Conservation (phyloP, 2,888 invertebrate species). For the Hypomecis atomaria region DNA sequence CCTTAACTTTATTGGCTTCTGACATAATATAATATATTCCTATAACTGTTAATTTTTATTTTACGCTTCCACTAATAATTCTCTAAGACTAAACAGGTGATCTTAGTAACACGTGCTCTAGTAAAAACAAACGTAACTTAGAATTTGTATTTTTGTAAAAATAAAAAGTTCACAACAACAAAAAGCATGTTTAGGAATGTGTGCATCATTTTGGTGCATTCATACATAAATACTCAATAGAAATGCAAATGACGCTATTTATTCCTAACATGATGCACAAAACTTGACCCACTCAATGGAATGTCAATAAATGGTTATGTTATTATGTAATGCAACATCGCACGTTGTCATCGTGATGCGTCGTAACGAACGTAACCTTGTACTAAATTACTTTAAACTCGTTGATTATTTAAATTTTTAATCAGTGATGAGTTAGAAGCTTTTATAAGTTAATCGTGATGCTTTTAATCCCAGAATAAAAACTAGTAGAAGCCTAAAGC, state of each 20-base stretch:
- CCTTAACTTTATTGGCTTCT: no score
- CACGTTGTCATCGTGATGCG: constrained; percentile 48
- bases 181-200: no score
- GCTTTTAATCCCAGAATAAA: constrained; percentile 17
- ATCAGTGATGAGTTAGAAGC: constrained; percentile 39
- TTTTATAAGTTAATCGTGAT: constrained; percentile 39
- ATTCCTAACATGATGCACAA: constrained; percentile 35
- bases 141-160: no score
- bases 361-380: constrained; percentile 60
- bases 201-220: background rate
- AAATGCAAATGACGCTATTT: constrained; percentile 13
- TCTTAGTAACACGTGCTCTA: no score
- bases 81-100: no score
- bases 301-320: constrained; percentile 43
- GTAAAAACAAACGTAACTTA: no score
- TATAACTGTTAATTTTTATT: no score
- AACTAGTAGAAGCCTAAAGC: no score
- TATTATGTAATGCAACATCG: constrained; percentile 53
- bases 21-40: no score
- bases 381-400: constrained; percentile 49
- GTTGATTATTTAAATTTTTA: constrained; percentile 41
- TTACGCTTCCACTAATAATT: no score
- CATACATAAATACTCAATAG: background rate
- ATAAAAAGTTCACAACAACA: no score
- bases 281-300: constrained; percentile 51